Conservation (phyloP, 35 echinoderm and acorn worm genomes). For the Diadema setosum region DNA sequence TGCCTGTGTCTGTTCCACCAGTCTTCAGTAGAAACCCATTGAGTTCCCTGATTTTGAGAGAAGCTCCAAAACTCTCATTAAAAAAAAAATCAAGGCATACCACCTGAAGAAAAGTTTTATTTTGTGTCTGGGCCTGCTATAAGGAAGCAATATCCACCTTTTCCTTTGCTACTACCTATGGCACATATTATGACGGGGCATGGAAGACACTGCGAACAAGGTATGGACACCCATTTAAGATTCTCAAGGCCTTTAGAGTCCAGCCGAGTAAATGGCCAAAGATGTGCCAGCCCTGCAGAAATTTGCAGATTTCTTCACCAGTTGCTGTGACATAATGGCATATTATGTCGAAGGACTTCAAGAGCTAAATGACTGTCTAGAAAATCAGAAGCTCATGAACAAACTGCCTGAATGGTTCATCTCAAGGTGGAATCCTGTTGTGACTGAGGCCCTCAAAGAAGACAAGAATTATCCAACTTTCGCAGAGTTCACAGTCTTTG, state of each 20-base stretch:
- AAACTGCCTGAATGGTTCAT: slow-evolving; percentile 42
- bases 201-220: slow-evolving; percentile 34
- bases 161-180: slow-evolving; percentile 1
- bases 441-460: neutral
- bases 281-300: slow-evolving; percentile 15
- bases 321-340: neutral
- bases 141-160: neutral
- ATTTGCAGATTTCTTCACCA: slow-evolving; percentile 12
- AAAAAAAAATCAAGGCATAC: neutral
- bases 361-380: slow-evolving; percentile 9
- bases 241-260: slow-evolving; percentile 9
- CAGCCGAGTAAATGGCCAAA: neutral
- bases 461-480: neutral
- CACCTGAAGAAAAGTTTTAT: slow-evolving; percentile 2
- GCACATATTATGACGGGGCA: slow-evolving; percentile 30
- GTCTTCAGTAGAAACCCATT: too few relatives aligned
- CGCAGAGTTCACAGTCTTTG: neutral
- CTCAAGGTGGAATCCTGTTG: slow-evolving; percentile 1
- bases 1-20: too few relatives aligned
- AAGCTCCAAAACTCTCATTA: neutral
- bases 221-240: slow-evolving; percentile 34
- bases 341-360: neutral
- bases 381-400: slow-evolving; percentile 11
- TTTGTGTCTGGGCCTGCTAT: neutral
- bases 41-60: too few relatives aligned